Percentiles rank a stretch among this genome's conserved stretches.
Evolutionary conservation across 92 coral and sea anemone genomes (phyloP).

Genomic region (Umimayanthus chanpuru): DNA sequence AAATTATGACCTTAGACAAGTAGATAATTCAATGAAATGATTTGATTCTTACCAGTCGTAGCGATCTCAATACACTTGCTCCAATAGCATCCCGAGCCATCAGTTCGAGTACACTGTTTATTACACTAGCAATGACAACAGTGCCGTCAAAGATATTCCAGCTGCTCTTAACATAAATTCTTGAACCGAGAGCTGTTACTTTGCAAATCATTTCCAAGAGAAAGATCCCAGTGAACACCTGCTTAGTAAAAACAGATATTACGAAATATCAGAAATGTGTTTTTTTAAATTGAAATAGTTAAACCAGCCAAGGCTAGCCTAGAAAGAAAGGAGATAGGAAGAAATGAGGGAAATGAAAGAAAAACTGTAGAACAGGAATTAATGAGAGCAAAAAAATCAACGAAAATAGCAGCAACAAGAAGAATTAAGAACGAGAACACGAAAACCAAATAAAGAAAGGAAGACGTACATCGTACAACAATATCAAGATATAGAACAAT

Average conservation of each 20-base stretch:
- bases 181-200: slow-evolving; percentile 50
- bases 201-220: slow-evolving; percentile 44
- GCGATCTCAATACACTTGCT: slow-evolving; percentile 28
- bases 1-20: too few species aligned
- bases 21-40: not conserved
- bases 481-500: too few species aligned
- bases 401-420: not conserved
- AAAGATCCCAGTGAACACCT: slow-evolving; percentile 46
- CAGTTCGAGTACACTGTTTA: slow-evolving; percentile 47
- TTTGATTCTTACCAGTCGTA: slow-evolving; percentile 36
- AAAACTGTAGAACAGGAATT: not conserved
- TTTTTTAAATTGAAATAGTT: too few species aligned
- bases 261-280: not conserved
- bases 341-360: not conserved
- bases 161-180: slow-evolving; percentile 17
- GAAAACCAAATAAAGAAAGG: too few species aligned
- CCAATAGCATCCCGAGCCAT: slow-evolving; percentile 6
- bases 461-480: too few species aligned
- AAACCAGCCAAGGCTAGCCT: not conserved
- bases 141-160: slow-evolving; percentile 45
- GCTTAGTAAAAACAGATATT: not conserved
- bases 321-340: not conserved
- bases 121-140: slow-evolving; percentile 41
- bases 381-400: not conserved
- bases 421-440: not conserved